Base-by-base conservation (phyloP, 1,140 invertebrate genomes). In the Colletes gigas region DNA sequence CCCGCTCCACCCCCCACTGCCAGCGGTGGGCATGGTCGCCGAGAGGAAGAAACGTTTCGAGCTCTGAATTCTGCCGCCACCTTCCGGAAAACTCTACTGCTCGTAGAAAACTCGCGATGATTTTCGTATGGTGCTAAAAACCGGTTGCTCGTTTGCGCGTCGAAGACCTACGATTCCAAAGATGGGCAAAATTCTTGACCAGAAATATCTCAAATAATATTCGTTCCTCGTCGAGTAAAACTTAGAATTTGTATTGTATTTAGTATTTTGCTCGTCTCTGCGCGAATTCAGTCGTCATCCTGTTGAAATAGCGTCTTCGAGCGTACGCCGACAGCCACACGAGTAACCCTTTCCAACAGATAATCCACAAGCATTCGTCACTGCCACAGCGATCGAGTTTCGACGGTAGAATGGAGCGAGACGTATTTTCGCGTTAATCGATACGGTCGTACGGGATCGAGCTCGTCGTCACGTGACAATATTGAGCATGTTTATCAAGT, bases 41-140 rank as follows among this genome's bases (percentile, higher is more conserved):
- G 94, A 95, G 92, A 94, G 95, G 88, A 96, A 96, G 92, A 96
- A 95, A 90, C 94, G 94, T 87, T 96, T 96, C 92, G 95, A 96
- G 90, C 91, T 93, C 73, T 95, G 87, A 93, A 73, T 80, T 44
- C 68, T 55, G 47, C 21, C n/a, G 7, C 17, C 39, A 21, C 15
- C 50, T 54, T 69, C 57, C 54, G 17, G 30, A 2, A 30, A 52
- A 39, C 9, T 50, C n/a, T 47, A 15, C 14, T 9, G 14, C 17
- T 71, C n/a, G 39, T 21, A 2, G 0, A n/a, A 57, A 55, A 19
- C 7, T 44, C 15, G 19, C 50, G 39, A 63, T 44, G 10, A 5
- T 39, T 47, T 63, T 39, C 14, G 1, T 41, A 39, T 69, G 73
- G 78, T 81, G 79, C 79, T 77, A 76, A 8, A 54, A 8, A 54